Conservation (phyloP, 1,140 invertebrate species). For the Ylistrum balloti region DNA sequence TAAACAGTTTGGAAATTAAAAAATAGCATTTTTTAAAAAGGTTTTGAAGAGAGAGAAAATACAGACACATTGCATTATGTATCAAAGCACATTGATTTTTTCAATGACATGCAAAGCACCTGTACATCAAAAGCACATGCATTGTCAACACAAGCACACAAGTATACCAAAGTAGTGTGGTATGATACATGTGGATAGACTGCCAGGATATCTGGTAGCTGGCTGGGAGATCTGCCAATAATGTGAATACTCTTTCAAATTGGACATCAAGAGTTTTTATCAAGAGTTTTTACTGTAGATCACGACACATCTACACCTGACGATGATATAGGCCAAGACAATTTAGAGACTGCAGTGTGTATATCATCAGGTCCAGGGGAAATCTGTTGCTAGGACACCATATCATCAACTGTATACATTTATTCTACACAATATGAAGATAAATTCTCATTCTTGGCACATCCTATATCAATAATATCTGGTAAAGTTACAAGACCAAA, state of each 20-base stretch:
- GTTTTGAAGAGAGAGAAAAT: background rate
- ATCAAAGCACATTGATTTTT: background rate
- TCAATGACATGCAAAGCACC: background rate
- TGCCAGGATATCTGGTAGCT: background rate
- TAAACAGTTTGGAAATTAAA: background rate
- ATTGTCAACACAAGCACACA: background rate
- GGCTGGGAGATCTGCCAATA: background rate
- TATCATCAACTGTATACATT: background rate
- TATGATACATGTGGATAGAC: background rate
- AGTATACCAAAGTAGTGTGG: background rate
- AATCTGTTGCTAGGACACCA: background rate
- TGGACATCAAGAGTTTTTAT: too few species aligned
- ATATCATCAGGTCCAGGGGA: background rate
- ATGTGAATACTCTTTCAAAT: background rate
- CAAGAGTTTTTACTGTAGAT: background rate
- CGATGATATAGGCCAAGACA: background rate
- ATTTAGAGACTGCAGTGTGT: background rate
- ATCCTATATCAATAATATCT: background rate
- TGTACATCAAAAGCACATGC: background rate
- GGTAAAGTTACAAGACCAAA: background rate
- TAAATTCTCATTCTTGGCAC: conserved; percentile 17
- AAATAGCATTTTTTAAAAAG: background rate
- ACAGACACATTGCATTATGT: background rate
- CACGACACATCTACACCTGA: background rate
- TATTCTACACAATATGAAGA: background rate